Base-by-base conservation (phyloP, 2,113 vertebrate genomes). In the Ornithorhynchus anatinus region DNA sequence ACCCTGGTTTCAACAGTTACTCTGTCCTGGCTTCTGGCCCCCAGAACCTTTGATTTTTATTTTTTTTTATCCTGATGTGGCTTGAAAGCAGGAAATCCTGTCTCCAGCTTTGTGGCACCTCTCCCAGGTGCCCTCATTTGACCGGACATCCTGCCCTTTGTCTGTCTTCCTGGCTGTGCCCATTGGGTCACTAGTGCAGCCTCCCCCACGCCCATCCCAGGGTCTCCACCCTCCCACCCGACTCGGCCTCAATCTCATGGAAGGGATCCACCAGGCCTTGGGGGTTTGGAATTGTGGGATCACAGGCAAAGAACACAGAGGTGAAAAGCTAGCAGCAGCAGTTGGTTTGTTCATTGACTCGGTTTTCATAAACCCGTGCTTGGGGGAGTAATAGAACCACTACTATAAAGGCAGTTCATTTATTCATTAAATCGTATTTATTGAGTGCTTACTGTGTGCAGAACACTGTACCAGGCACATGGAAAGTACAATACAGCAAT, bases 121-220 rank as follows among this genome's bases (percentile, higher is more conserved):
- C 32, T 68, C 44, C 54, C 37, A 13, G 70, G 62, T 69, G 71
- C 71, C 79, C 70, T 70, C 77, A 16, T 59, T 50, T 67, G 36
- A 36, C 77, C 76, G 80, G 82, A 76, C 61, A 69, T 82, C 85
- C 58, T 48, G 80, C 68, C 58, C 50, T 85, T 84, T 74, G 71
- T 57, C 64, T 56, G 50, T 61, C 69, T 87, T 87, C 80, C 82
- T 79, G 82, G 43, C 50, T 61, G 62, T 53, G 66, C 60, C 63
- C 57, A 51, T 23, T n/a, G n/a, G n/a, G n/a, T 64, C 35, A 36
- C 35, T 32, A 66, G 12, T 14, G 22, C 43, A n/a, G 20, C 35
- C 51, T 44, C 45, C 56, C 61, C 42, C 9, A 14, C 27, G 43
- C 33, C 27, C 47, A 29, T 50, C 4, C 8, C 27, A 50, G 9